Base-by-base conservation (phyloP, 2,797 vertebrate genomes). In the Sebastes hopkinsi region DNA sequence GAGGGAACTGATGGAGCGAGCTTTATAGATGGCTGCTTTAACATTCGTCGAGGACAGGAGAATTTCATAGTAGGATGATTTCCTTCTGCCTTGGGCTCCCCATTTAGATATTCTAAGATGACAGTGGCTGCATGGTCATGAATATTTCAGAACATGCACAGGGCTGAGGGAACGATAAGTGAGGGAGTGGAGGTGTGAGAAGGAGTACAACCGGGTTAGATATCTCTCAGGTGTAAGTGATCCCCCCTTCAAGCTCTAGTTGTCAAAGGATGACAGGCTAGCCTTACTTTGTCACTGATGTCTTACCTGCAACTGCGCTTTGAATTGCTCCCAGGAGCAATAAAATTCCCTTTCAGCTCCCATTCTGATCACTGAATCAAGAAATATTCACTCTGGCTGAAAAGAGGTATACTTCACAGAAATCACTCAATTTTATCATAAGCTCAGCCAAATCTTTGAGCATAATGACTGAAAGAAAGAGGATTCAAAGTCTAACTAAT, bases 11-110 rank as follows among this genome's bases (percentile, higher is more conserved):
- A 81, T 88, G 87, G 79, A 86, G 82, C 6, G 4, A 55, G 67
- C 87, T 87, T 90, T 90, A 88, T 89, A 88, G 84, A 89, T 80
- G 84, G 75, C 79, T 87, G 79, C 72, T 85, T 90, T 86, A 88
- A 87, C 90, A 91, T 91, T 90, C 78, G 81, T 62, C 79, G 64
- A 59, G 64, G 81, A 87, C 79, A 29, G n/a, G 60, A 79, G 74
- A 72, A 85, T 92, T 92, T 93, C 87, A 94, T 92, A 86, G 88
- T 66, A 84, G 83, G 83, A 85, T 92, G 86, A 89, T 91, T 94
- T 92, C 75, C 82, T 82, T 72, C 85, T 78, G 90, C 93, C 92
- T 82, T 76, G 77, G 88, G 90, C 89, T 82, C 87, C 66, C 68
- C 84, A 81, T 87, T 93, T 91, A 91, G 84, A 94, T 90, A 92